Conservation (phyloP, 1,140 invertebrate genomes). For the Dreissena polymorpha region DNA sequence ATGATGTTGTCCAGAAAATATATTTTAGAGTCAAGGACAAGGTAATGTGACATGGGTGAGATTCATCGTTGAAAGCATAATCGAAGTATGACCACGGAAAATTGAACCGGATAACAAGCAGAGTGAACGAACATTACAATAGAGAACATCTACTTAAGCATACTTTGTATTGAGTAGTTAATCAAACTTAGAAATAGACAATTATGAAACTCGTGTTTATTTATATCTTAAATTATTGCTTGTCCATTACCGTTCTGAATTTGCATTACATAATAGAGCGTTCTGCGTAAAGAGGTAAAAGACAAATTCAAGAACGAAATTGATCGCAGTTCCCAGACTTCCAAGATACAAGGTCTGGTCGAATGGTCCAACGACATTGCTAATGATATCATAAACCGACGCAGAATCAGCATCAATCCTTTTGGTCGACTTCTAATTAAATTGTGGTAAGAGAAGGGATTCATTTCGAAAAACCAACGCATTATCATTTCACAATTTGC, state of each 20-base stretch:
- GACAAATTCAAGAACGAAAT: slow-evolving; percentile 77
- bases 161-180: too few species aligned
- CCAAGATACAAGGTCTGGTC: slow-evolving; percentile 76
- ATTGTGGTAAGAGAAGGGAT: slow-evolving; percentile 59
- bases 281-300: slow-evolving; percentile 76
- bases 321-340: slow-evolving; percentile 74
- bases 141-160: too few species aligned
- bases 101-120: too few species aligned
- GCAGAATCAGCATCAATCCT: slow-evolving; percentile 66
- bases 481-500: background rate
- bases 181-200: too few species aligned
- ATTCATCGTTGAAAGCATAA: too few species aligned
- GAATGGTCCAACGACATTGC: slow-evolving; percentile 77
- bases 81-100: too few species aligned
- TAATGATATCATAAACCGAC: slow-evolving; percentile 76
- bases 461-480: background rate
- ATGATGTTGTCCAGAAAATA: slow-evolving; percentile 73
- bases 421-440: slow-evolving; percentile 68
- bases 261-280: slow-evolving; percentile 58
- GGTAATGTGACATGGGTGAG: slow-evolving; percentile 55
- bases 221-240: too few species aligned
- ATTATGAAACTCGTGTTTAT: too few species aligned
- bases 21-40: slow-evolving; percentile 76
- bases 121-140: too few species aligned
- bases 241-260: too few species aligned